phyloP scores from a whole-genome alignment of 2,113 vertebrate species.

The Bungarus multicinctus region DNA sequence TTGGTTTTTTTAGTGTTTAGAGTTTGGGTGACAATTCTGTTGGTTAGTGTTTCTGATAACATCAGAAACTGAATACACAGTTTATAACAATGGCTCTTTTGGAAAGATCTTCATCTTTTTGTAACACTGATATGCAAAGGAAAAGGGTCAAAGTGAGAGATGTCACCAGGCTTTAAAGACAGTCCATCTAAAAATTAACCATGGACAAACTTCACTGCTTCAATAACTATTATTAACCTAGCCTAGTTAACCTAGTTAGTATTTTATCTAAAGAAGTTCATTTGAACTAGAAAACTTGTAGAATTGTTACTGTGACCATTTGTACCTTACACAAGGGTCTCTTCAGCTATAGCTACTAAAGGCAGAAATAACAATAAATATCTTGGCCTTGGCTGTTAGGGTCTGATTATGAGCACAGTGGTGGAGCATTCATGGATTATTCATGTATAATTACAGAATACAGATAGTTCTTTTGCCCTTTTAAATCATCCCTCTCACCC shows the following conservation, averaged over 20 bases:
- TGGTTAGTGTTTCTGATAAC: conserved; percentile 26
- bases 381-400: conserved; percentile 67
- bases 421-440: conserved; percentile 87
- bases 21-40: not conserved
- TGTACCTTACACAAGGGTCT: conserved; percentile 43
- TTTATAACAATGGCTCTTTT: not conserved
- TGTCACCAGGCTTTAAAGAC: conserved; percentile 20
- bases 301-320: conserved; percentile 47
- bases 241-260: conserved; percentile 4
- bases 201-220: conserved; percentile 33
- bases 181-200: conserved; percentile 20
- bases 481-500: conserved; percentile 86
- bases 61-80: conserved; percentile 7
- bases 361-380: conserved; percentile 68
- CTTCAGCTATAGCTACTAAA: conserved; percentile 63
- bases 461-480: conserved; percentile 91
- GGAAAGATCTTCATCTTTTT: not conserved
- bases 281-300: conserved; percentile 50
- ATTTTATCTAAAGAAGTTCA: conserved; percentile 53
- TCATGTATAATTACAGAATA: conserved; percentile 96
- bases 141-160: conserved; percentile 43
- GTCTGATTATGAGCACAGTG: conserved; percentile 71
- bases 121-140: conserved; percentile 25
- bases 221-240: conserved; percentile 38
- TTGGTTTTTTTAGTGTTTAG: conserved; percentile 18